Evolutionary conservation across 2,888 invertebrate species (phyloP), one percentile per base, ranked within the genome.

Genomic region (Spisula subtruncata): DNA sequence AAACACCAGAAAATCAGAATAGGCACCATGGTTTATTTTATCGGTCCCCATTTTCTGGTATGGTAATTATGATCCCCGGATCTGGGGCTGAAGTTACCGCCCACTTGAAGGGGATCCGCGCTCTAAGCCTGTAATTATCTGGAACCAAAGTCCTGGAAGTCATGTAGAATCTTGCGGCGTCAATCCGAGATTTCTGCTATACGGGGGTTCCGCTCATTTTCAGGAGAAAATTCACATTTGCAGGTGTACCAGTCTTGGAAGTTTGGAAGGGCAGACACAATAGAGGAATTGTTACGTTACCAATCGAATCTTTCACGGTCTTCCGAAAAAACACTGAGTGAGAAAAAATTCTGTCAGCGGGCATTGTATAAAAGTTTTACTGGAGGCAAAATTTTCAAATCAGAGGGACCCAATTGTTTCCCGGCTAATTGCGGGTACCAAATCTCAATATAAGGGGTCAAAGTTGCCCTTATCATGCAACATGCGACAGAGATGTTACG

Each of bases 61-160:
- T 88, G 84, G 88, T 90, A 88, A 91, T 90, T 91, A 90, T 84
- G 86, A 82, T 83, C 89, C 91, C 82, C 86, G 89, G 88, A 85
- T 87, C 88, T 88, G 81, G 75, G 75, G 35, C 86, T 79, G 84
- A 29, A 46, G 88, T 60, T 81, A 80, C 56, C 91, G 88, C 91
- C 91, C 88, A 32, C 83, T 88, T 90, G 86, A 91, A 88, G 90
- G 90, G 86, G 60, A 84, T 86, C 87, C 91, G 82, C 85, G 85
- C 54, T 85, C 84, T 48, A 89, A 89, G 86, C 91, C 91, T 54
- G 83, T 87, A 90, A 90, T 91, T 90, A 91, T 48, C 48, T 71
- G 35, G 51, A 88, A 71, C 46, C 48, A 54, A 86, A 48, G 54
- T 83, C 83, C 80, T 83, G 83, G 29, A 80, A 80, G 46, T 80